Evolutionary conservation across 1,140 invertebrate species (phyloP).

Genomic region (Ceratosolen solmsi): DNA sequence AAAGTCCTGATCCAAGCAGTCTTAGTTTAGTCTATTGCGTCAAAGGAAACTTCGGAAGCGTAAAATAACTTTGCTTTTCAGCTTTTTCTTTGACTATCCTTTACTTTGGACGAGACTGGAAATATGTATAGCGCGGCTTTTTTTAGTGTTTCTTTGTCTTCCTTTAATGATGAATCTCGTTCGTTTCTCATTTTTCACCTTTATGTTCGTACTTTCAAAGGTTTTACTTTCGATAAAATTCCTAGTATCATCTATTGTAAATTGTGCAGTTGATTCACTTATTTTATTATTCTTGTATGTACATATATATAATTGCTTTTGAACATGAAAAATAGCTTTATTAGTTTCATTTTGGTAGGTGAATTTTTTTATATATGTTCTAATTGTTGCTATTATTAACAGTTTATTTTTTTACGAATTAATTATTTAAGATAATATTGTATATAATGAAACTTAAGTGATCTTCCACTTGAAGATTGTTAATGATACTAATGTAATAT

Average conservation of each 20-base stretch:
- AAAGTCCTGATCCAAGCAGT: constrained; percentile 57
- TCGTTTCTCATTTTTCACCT: not conserved
- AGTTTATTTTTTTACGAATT: no score
- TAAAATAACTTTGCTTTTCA: constrained; percentile 62
- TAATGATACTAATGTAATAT: no score
- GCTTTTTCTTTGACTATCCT: constrained; percentile 48
- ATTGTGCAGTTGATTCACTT: no score
- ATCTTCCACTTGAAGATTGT: no score
- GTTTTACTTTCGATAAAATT: not conserved
- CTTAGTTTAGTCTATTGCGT: constrained; percentile 28
- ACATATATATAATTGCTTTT: no score
- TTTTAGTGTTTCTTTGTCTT: constrained; percentile 14
- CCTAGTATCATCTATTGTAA: no score
- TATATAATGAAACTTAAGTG: no score
- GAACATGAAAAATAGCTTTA: not conserved
- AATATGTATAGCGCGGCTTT: constrained; percentile 19
- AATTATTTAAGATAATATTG: no score
- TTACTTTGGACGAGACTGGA: no score
- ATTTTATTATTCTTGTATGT: no score
- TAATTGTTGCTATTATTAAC: no score
- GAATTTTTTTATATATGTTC: no score
- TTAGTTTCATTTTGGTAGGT: not conserved
- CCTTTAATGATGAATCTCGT: not conserved
- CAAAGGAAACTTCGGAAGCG: constrained; percentile 64
- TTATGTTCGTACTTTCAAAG: not conserved